Percentiles rank a stretch among this genome's conserved stretches.
phyloP scores from a whole-genome alignment of 92 coral and sea anemone genomes.

The Chrysogorgia sp. region DNA sequence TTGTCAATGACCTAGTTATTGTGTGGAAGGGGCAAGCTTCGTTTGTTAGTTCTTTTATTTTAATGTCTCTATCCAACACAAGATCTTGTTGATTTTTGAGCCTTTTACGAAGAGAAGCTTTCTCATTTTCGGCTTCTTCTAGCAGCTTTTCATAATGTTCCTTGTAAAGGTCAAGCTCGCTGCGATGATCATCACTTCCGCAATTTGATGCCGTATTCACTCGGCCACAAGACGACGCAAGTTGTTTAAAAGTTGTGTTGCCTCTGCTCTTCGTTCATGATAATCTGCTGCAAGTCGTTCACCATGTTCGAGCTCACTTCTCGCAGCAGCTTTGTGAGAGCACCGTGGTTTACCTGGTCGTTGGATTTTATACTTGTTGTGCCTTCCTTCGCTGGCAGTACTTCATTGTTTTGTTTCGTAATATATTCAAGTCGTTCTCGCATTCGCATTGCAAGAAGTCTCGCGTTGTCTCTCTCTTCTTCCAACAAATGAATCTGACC shows the following conservation, averaged over 20 bases:
- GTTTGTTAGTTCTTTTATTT: constrained; percentile 26
- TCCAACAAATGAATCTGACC: constrained; percentile 29
- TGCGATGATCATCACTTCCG: not conserved
- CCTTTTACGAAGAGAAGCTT: constrained; percentile 26
- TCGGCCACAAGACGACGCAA: not conserved
- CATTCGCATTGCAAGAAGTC: constrained; percentile 33
- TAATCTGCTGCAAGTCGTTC: constrained; percentile 10
- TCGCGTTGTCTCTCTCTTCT: constrained; percentile 34
- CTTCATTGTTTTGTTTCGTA: not conserved
- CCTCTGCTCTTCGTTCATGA: constrained; percentile 31
- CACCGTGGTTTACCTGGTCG: not conserved
- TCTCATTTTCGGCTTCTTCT: constrained; percentile 30
- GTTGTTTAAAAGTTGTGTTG: constrained; percentile 17
- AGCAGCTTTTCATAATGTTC: constrained; percentile 38
- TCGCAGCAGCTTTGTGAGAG: constrained; percentile 1
- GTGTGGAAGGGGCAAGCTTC: too few relatives aligned
- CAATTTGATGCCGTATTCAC: not conserved
- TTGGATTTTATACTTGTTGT: not conserved
- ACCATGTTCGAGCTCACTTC: constrained; percentile 16
- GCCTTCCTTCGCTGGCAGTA: not conserved
- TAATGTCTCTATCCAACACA: constrained; percentile 31
- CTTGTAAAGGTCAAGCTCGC: constrained; percentile 10
- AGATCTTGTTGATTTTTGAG: constrained; percentile 28
- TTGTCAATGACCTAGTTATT: too few relatives aligned
- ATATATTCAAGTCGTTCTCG: constrained; percentile 24